Conservation (phyloP, 92 coral and sea anemone species). For the Parazoanthus swiftii region DNA sequence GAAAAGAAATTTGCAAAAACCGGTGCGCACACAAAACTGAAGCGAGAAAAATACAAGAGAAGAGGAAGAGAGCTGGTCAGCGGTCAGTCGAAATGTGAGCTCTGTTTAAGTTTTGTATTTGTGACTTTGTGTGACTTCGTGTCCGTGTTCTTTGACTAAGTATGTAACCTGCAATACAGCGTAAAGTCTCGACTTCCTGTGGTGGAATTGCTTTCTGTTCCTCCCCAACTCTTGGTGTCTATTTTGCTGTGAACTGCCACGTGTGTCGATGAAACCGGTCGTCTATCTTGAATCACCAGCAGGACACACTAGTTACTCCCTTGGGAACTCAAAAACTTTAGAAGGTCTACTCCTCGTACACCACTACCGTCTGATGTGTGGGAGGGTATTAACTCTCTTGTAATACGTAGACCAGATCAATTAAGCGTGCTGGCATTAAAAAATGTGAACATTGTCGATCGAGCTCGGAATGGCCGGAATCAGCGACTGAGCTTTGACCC, state of each 20-base stretch:
- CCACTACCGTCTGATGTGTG: background rate
- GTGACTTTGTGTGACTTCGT: background rate
- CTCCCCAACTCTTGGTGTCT: background rate
- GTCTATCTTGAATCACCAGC: background rate
- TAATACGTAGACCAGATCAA: conserved; percentile 3
- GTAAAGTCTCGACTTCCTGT: background rate
- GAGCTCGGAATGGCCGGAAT: conserved; percentile 11
- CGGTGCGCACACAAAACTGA: too few relatives aligned
- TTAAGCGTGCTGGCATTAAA: background rate
- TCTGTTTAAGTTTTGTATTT: background rate
- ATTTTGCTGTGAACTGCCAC: background rate
- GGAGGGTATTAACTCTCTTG: background rate
- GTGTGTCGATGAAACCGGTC: background rate
- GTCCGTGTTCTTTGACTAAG: background rate
- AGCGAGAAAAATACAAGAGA: too few relatives aligned
- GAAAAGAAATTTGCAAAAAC: too few relatives aligned
- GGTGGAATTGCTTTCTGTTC: background rate
- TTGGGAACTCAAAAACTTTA: background rate
- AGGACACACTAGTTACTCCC: background rate
- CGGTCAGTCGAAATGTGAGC: background rate
- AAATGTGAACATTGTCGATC: background rate
- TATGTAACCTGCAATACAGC: background rate
- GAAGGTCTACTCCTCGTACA: conserved; percentile 2
- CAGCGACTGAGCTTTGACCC: conserved; percentile 10
- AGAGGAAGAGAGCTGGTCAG: too few relatives aligned